These are phyloP conservation scores for Scaptomyza polygonia DNA, from an alignment of 2,888 invertebrate species.

Conservation along the genomic window DNA sequence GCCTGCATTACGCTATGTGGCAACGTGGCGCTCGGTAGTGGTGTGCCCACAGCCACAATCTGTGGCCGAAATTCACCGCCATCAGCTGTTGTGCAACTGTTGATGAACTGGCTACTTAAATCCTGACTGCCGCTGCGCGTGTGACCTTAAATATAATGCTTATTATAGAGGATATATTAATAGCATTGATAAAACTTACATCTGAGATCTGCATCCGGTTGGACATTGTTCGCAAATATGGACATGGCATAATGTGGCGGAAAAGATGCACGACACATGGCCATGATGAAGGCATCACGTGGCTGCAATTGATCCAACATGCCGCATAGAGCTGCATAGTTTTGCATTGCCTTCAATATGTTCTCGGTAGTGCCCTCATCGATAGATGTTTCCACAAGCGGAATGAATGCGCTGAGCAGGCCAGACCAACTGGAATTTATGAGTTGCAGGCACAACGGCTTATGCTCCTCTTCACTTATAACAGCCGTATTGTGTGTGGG, in stretches of 20 bases:
- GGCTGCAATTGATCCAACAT: slow-evolving; percentile 90
- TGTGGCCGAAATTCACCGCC: slow-evolving; percentile 94
- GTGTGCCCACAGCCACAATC: slow-evolving; percentile 98
- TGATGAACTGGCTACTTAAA: slow-evolving; percentile 85
- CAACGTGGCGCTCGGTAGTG: slow-evolving; percentile 92
- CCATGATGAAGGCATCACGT: slow-evolving; percentile 96
- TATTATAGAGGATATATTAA: too few species aligned
- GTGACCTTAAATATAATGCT: slow-evolving; percentile 79
- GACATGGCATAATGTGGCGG: slow-evolving; percentile 97
- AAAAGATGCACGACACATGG: slow-evolving; percentile 97
- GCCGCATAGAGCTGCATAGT: slow-evolving; percentile 95
- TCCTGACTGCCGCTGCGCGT: slow-evolving; percentile 85
- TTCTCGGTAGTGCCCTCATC: slow-evolving; percentile 97
- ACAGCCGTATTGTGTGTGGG: slow-evolving; percentile 72
- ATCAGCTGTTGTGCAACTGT: slow-evolving; percentile 80
- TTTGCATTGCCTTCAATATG: slow-evolving; percentile 95
- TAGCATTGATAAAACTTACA: slow-evolving; percentile 53
- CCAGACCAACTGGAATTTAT: slow-evolving; percentile 98
- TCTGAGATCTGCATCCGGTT: slow-evolving; percentile 85
- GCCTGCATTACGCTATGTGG: slow-evolving; percentile 88
- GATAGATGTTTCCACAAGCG: slow-evolving; percentile 96
- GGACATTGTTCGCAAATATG: slow-evolving; percentile 88
- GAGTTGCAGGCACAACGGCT: slow-evolving; percentile 88
- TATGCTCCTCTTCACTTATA: slow-evolving; percentile 80
- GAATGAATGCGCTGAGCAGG: slow-evolving; percentile 94